Conservation (phyloP, 2,797 vertebrate species). For the Peromyscus melanophrys region DNA sequence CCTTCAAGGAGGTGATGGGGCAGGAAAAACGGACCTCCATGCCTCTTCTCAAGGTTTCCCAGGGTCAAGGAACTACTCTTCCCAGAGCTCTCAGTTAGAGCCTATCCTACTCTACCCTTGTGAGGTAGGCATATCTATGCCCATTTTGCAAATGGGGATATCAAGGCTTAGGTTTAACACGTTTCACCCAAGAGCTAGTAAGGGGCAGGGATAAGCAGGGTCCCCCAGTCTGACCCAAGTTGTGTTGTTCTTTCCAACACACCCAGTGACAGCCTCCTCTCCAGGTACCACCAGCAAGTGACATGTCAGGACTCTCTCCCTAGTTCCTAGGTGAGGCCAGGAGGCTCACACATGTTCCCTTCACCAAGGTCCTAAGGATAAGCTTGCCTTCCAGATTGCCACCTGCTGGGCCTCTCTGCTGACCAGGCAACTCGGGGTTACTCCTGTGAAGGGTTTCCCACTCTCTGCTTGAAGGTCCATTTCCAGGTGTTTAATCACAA, state of each 20-base stretch:
- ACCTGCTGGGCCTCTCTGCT: not conserved
- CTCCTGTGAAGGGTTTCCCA: not conserved
- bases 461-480: not conserved
- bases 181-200: not conserved
- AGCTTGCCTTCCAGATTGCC: not conserved
- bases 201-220: not conserved
- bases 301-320: not conserved
- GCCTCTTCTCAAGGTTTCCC: not conserved
- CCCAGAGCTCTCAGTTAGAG: no score
- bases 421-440: fast-evolving
- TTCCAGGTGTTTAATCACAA: not conserved
- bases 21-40: not conserved
- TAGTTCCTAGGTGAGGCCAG: not conserved
- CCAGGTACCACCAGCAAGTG: not conserved
- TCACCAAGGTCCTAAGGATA: no score
- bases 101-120: not conserved
- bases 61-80: not conserved
- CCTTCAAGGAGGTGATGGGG: not conserved
- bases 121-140: not conserved
- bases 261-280: not conserved
- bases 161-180: not conserved
- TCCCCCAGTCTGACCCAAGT: not conserved
- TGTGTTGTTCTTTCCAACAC: not conserved
- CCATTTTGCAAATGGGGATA: slow-evolving; percentile 4
- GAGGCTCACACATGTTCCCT: no score